phyloP scores from a whole-genome alignment of 2,113 vertebrate species.

The Vanacampus margaritifer region DNA sequence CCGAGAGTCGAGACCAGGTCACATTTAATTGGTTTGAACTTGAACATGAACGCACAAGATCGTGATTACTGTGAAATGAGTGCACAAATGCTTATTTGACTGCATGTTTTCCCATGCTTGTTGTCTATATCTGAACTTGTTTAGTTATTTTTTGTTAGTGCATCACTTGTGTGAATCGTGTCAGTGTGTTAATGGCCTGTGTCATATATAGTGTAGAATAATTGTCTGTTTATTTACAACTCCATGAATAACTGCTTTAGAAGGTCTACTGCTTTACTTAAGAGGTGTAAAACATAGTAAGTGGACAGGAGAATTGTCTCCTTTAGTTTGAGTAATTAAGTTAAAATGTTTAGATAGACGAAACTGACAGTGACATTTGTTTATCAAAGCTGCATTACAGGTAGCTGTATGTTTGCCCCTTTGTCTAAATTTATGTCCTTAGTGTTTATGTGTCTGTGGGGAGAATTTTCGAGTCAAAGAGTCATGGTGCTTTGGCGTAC shows the following conservation, averaged over 20 bases:
- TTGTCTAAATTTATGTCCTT: conserved; percentile 20
- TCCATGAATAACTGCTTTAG: conserved; percentile 25
- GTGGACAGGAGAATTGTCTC: background rate
- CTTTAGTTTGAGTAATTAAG: conserved; percentile 4
- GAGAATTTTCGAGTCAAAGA: background rate
- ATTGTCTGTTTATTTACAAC: conserved; percentile 30
- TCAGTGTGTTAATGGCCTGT: conserved; percentile 33
- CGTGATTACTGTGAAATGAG: conserved; percentile 51
- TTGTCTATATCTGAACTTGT: conserved; percentile 38
- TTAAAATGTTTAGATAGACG: conserved; percentile 2
- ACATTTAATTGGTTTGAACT: conserved; percentile 55
- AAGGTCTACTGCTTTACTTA: background rate
- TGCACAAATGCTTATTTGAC: conserved; percentile 46
- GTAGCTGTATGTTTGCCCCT: conserved; percentile 15
- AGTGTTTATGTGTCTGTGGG: conserved; percentile 5
- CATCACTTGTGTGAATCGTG: conserved; percentile 36
- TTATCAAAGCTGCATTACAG: conserved; percentile 26
- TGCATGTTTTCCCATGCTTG: conserved; percentile 39
- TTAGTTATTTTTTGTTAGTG: conserved; percentile 26
- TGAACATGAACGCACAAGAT: conserved; percentile 37
- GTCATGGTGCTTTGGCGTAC: background rate
- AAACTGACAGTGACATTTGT: conserved; percentile 20
- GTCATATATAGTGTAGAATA: background rate
- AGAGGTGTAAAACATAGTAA: conserved; percentile 13
- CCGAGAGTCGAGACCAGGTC: conserved; percentile 22